Evolutionary conservation across 1,140 invertebrate species (phyloP).

Genomic region (Polypedilum vanderplanki): DNA sequence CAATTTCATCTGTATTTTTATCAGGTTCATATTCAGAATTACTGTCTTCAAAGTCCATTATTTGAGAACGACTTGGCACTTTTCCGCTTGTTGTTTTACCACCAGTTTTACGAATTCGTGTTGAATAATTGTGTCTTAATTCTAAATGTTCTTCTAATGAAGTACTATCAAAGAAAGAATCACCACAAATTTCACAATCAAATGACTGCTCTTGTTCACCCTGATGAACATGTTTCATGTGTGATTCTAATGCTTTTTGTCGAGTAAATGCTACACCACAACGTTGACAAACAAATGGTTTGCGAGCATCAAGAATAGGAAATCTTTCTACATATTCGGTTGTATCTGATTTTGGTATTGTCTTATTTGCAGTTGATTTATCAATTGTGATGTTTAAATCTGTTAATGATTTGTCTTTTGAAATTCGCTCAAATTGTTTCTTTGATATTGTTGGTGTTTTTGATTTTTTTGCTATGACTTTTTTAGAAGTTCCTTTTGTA

Average conservation of each 20-base stretch:
- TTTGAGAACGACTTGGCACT: slow-evolving; percentile 31
- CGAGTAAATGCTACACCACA: slow-evolving; percentile 71
- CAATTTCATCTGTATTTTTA: slow-evolving; percentile 40
- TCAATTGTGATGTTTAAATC: background rate
- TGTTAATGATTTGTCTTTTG: background rate
- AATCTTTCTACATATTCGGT: background rate
- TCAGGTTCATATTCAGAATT: slow-evolving; percentile 43
- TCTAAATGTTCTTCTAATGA: slow-evolving; percentile 12
- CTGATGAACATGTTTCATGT: slow-evolving; percentile 44
- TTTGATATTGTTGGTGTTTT: background rate
- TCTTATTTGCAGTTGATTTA: background rate
- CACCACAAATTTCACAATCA: slow-evolving; percentile 11
- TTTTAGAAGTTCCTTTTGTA: background rate
- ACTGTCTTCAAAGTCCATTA: slow-evolving; percentile 40
- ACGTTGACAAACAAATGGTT: slow-evolving; percentile 72
- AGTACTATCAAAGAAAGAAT: slow-evolving; percentile 8
- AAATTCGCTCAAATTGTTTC: background rate
- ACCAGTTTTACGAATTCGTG: background rate
- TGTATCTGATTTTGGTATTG: background rate
- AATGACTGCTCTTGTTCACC: background rate
- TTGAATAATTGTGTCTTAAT: slow-evolving; percentile 1
- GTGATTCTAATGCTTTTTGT: slow-evolving; percentile 70
- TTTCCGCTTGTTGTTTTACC: slow-evolving; percentile 2
- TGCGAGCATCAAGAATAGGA: slow-evolving; percentile 60
- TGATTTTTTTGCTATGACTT: background rate